Percentiles rank a stretch among this genome's conserved stretches.
Conservation (phyloP, 2,113 vertebrate species). For the Pardalotus punctatus region DNA sequence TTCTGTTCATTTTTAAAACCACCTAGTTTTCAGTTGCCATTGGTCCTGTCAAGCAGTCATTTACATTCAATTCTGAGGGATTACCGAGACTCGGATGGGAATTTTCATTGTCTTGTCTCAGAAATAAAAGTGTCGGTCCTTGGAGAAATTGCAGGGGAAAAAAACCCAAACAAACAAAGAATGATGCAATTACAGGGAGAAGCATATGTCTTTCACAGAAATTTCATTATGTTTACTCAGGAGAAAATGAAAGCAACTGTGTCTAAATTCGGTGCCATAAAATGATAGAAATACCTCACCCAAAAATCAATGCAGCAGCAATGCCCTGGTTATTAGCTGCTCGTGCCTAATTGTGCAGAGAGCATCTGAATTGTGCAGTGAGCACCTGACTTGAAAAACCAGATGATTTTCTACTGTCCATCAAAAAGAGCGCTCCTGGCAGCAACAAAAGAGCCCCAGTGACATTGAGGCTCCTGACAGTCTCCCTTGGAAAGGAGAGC, state of each 20-base stretch:
- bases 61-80: not conserved
- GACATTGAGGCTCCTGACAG: not conserved
- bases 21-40: not conserved
- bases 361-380: not conserved
- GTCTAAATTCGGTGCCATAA: not conserved
- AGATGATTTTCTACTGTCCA: not conserved
- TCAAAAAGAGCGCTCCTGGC: not conserved
- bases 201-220: not conserved
- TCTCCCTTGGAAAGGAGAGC: not conserved
- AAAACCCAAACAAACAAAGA: not conserved
- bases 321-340: not conserved
- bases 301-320: conserved; percentile 7
- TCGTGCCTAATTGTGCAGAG: not conserved
- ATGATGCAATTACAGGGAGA: not conserved
- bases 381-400: not conserved
- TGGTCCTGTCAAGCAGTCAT: not conserved
- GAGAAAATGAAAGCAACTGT: not conserved
- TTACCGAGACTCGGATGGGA: not conserved
- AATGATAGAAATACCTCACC: not conserved
- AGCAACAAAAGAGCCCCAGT: not conserved
- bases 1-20: not conserved
- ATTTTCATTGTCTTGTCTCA: not conserved
- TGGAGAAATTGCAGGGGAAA: not conserved
- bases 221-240: not conserved
- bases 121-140: not conserved